Conservation (phyloP, 2,113 vertebrate genomes). For the Myrmophylax atrothorax region DNA sequence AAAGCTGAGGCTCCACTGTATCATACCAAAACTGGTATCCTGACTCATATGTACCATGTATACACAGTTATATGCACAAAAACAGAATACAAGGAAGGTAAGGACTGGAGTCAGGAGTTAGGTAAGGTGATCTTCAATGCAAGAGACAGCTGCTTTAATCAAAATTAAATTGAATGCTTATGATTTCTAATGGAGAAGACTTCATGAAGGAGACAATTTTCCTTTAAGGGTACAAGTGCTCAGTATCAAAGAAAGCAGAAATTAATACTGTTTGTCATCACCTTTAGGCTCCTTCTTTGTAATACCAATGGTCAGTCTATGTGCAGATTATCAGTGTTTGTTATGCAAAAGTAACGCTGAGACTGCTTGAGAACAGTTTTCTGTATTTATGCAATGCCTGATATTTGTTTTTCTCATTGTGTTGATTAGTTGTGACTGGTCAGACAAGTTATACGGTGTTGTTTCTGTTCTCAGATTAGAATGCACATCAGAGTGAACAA, state of each 20-base stretch:
- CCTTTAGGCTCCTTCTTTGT: neutral
- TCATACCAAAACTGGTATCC: neutral
- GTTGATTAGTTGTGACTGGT: constrained; percentile 64
- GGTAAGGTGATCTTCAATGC: neutral
- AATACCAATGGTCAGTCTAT: neutral
- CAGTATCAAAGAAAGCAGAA: neutral
- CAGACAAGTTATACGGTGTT: constrained; percentile 61
- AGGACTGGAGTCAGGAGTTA: neutral
- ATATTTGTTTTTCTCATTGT: constrained; percentile 59
- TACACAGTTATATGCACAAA: neutral
- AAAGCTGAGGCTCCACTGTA: neutral
- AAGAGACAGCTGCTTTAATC: neutral
- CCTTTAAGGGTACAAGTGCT: neutral
- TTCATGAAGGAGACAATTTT: neutral
- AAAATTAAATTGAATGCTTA: neutral
- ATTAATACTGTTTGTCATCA: neutral
- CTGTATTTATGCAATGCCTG: constrained; percentile 43
- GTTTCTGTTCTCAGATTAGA: constrained; percentile 48
- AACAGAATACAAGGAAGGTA: neutral
- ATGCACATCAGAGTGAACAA: neutral
- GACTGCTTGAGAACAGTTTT: constrained; percentile 34
- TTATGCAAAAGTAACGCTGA: neutral
- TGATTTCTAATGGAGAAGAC: neutral
- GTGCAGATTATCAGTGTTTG: neutral
- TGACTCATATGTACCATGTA: accelerated